Conservation (phyloP, 2,888 invertebrate genomes). For the Meteorus colon region DNA sequence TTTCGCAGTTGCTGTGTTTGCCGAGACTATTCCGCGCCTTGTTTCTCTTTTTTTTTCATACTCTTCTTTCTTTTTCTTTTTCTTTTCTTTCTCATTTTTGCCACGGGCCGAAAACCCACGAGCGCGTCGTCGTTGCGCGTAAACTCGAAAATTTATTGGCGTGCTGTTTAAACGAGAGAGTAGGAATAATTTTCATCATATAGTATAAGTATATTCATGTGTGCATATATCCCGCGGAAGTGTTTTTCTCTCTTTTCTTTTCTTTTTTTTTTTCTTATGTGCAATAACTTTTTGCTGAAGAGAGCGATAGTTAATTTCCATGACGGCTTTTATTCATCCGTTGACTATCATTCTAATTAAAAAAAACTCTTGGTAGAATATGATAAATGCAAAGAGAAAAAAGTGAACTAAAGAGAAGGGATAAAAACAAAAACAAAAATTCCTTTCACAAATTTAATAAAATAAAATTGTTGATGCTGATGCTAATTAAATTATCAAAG, state of each 20-base stretch:
- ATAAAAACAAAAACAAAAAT: conserved; percentile 18
- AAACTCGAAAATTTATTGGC: conserved; percentile 54
- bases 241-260: background rate
- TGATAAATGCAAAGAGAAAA: background rate
- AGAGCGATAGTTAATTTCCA: conserved; percentile 7
- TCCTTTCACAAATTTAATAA: conserved; percentile 13
- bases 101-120: conserved; percentile 31
- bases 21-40: conserved; percentile 30
- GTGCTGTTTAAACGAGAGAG: conserved; percentile 10
- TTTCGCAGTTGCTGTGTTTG: conserved; percentile 35
- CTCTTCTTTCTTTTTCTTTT: background rate
- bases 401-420: background rate
- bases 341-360: background rate
- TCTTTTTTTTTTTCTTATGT: background rate
- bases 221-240: conserved; percentile 21
- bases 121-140: conserved; percentile 45
- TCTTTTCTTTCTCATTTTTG: conserved; percentile 22
- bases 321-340: background rate
- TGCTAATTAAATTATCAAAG: conserved; percentile 13
- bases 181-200: conserved; percentile 18
- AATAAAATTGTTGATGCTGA: conserved; percentile 21
- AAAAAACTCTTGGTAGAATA: background rate
- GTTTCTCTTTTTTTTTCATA: background rate
- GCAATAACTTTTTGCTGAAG: background rate
- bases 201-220: background rate